A percentile compares a stretch with the other conserved stretches of the same genome.
These are phyloP conservation scores for Enhydra lutris DNA, from an alignment of 2,113 vertebrate genomes.

Conservation along the genomic window DNA sequence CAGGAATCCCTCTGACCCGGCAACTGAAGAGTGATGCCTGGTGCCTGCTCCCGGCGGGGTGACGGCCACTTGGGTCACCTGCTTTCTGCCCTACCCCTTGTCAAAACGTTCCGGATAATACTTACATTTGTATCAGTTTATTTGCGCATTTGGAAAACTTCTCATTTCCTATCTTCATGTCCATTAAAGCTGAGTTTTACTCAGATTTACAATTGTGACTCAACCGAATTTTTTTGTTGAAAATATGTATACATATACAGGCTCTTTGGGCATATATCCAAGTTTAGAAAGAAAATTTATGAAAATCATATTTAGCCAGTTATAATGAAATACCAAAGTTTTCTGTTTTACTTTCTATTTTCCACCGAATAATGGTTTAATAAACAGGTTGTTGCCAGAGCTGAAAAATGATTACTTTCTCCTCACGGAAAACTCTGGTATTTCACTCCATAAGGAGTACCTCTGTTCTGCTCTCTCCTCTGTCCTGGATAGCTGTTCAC, in stretches of 20 bases:
- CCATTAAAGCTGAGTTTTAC: background rate
- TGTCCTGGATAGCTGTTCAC: background rate
- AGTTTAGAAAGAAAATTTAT: background rate
- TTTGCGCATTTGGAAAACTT: background rate
- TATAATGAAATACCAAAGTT: background rate
- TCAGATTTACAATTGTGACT: background rate
- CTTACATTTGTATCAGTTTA: background rate
- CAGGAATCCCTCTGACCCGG: background rate
- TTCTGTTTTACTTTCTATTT: background rate
- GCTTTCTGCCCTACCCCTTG: background rate
- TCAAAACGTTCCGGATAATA: background rate
- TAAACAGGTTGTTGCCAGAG: background rate
- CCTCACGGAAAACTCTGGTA: background rate
- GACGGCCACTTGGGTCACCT: rapidly evolving
- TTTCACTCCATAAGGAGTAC: background rate
- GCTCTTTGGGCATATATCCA: background rate
- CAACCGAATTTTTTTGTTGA: background rate
- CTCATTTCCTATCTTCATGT: background rate
- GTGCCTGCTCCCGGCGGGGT: background rate
- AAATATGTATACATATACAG: background rate
- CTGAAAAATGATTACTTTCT: background rate
- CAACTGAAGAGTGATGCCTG: background rate
- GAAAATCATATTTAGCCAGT: background rate
- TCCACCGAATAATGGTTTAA: background rate
- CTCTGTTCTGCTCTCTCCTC: background rate